Conservation (phyloP, 2,888 invertebrate species). For the Cosmopolites sordidus region DNA sequence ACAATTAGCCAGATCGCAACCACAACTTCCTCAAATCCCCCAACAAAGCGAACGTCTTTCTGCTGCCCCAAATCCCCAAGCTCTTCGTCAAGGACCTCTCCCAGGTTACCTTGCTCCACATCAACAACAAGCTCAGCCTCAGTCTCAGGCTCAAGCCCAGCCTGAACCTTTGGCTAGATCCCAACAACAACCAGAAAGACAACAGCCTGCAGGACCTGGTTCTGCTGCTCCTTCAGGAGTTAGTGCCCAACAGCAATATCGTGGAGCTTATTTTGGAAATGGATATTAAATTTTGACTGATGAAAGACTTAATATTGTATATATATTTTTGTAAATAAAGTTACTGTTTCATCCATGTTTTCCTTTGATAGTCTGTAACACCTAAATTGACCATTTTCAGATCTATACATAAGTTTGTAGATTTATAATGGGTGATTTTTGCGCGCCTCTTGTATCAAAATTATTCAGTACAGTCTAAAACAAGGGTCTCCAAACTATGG, state of each 20-base stretch:
- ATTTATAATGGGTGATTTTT: too few relatives aligned
- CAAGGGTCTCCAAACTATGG: too few relatives aligned
- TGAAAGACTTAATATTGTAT: slow-evolving; percentile 2
- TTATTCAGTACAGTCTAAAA: too few relatives aligned
- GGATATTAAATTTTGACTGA: too few relatives aligned
- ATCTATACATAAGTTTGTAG: too few relatives aligned
- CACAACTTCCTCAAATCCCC: slow-evolving; percentile 1
- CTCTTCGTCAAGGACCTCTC: too few relatives aligned
- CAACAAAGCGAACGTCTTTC: too few relatives aligned
- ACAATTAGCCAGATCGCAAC: background rate
- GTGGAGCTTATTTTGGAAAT: slow-evolving; percentile 5
- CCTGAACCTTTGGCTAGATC: background rate
- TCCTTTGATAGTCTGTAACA: too few relatives aligned
- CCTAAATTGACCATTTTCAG: too few relatives aligned
- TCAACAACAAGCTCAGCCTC: background rate
- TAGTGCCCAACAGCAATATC: slow-evolving; percentile 9
- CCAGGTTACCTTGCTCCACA: background rate
- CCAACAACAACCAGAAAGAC: slow-evolving; percentile 2
- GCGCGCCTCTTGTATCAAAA: too few relatives aligned
- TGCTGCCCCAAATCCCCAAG: too few relatives aligned
- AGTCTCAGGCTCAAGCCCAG: background rate
- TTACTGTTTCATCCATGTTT: background rate
- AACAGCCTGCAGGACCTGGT: background rate
- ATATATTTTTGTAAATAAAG: slow-evolving; percentile 8
- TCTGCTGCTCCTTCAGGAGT: slow-evolving; percentile 12